Conservation (phyloP, 1,140 invertebrate species). For the Panulirus ornatus region DNA sequence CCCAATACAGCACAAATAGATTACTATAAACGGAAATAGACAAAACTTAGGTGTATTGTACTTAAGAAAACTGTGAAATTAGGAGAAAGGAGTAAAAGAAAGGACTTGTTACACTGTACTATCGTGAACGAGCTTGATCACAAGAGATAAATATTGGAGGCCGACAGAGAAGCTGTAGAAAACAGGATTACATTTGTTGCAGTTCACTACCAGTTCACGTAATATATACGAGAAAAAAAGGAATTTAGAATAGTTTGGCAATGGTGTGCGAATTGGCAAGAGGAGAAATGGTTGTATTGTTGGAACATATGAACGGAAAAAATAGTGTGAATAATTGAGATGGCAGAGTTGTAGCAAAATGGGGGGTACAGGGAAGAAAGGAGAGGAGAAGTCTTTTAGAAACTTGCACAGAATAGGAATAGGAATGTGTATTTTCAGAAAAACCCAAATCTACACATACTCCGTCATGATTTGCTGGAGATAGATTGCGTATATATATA, state of each 20-base stretch:
- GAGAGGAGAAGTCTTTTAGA: neutral
- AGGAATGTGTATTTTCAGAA: too few relatives aligned
- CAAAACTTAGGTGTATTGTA: too few relatives aligned
- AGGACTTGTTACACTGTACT: too few relatives aligned
- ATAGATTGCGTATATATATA: neutral
- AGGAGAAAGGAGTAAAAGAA: too few relatives aligned
- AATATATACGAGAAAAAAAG: neutral
- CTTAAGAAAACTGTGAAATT: too few relatives aligned
- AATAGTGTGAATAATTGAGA: neutral
- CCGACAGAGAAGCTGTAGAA: too few relatives aligned
- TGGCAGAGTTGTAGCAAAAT: neutral
- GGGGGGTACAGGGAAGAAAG: neutral
- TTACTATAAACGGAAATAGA: too few relatives aligned
- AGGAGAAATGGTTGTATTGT: conserved; percentile 16
- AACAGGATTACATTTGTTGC: too few relatives aligned
- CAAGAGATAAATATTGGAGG: too few relatives aligned
- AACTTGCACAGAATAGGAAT: neutral
- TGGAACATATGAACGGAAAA: neutral
- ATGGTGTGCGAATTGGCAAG: conserved; percentile 1
- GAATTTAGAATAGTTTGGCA: conserved; percentile 24
- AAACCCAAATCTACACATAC: neutral
- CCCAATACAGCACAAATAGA: too few relatives aligned
- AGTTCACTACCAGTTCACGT: neutral
- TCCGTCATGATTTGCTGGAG: neutral
- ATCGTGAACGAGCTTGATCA: too few relatives aligned